Conservation (phyloP, 2,888 invertebrate species). For the Sabellastarte sp. region DNA sequence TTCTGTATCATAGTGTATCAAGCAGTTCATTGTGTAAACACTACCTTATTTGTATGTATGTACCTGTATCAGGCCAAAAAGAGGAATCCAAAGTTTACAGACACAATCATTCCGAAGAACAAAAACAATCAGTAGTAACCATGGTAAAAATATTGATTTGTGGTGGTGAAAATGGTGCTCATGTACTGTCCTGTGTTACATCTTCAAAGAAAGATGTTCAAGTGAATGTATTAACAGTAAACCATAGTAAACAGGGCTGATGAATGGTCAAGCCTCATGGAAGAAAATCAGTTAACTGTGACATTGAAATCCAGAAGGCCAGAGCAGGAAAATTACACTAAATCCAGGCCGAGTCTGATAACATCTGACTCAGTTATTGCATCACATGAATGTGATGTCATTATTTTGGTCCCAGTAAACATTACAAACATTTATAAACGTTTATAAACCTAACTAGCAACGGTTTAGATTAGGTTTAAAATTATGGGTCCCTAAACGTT, state of each 20-base stretch:
- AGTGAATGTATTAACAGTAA: slow-evolving; percentile 35
- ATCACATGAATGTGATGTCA: slow-evolving; percentile 33
- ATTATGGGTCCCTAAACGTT: too few relatives aligned
- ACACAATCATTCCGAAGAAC: too few relatives aligned
- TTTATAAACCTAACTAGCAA: too few relatives aligned
- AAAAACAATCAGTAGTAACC: background rate
- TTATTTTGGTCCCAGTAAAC: too few relatives aligned
- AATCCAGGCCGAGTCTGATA: slow-evolving; percentile 34
- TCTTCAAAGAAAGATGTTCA: slow-evolving; percentile 28
- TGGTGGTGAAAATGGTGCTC: slow-evolving; percentile 46
- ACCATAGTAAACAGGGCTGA: slow-evolving; percentile 40
- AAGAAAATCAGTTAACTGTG: slow-evolving; percentile 28
- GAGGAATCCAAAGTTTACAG: too few relatives aligned
- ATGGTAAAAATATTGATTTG: slow-evolving; percentile 28
- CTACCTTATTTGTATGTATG: too few relatives aligned
- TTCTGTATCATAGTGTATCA: too few relatives aligned
- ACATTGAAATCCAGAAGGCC: slow-evolving; percentile 11
- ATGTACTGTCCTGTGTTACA: slow-evolving; percentile 35
- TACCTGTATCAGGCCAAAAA: too few relatives aligned
- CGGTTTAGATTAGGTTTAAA: too few relatives aligned
- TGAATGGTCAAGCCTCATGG: slow-evolving; percentile 34
- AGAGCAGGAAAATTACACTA: background rate
- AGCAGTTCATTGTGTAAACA: too few relatives aligned
- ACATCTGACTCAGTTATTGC: slow-evolving; percentile 36
- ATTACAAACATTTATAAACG: too few relatives aligned